A percentile compares a stretch with the other conserved stretches of the same genome.
These are phyloP conservation scores for Drosophila kikkawai DNA, from an alignment of 1,140 invertebrate species.

Conservation along the genomic window DNA sequence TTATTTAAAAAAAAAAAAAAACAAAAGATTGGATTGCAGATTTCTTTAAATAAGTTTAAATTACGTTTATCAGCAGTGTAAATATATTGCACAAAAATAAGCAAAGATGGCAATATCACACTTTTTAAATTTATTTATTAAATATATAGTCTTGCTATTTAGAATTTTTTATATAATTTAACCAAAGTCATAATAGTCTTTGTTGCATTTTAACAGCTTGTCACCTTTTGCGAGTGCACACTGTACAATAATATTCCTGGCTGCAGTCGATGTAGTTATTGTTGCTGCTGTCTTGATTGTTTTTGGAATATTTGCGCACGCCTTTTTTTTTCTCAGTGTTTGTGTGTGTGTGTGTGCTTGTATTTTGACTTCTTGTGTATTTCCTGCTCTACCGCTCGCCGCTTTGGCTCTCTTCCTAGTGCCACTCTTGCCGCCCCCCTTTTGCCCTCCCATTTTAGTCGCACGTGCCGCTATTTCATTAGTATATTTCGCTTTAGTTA, in stretches of 20 bases:
- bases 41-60: background rate
- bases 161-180: background rate
- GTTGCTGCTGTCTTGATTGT: conserved; percentile 21
- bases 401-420: conserved; percentile 6
- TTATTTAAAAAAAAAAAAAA: no score
- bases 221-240: background rate
- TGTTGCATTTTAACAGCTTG: background rate
- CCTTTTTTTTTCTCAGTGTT: conserved; percentile 19
- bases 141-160: background rate
- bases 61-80: background rate
- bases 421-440: background rate
- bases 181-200: no score
- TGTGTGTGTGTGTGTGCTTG: conserved; percentile 4
- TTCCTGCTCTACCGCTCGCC: conserved; percentile 50
- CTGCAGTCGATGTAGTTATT: conserved; percentile 33
- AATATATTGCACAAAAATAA: background rate
- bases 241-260: conserved; percentile 2
- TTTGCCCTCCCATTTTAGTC: conserved; percentile 22
- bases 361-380: conserved; percentile 64
- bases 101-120: background rate
- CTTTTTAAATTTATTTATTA: background rate
- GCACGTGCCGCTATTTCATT: conserved; percentile 60
- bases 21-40: background rate
- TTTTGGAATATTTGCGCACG: conserved; percentile 28
- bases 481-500: conserved; percentile 3